Evolutionary conservation across 1,140 invertebrate genomes (phyloP).

Genomic region (Calliphora vicina): DNA sequence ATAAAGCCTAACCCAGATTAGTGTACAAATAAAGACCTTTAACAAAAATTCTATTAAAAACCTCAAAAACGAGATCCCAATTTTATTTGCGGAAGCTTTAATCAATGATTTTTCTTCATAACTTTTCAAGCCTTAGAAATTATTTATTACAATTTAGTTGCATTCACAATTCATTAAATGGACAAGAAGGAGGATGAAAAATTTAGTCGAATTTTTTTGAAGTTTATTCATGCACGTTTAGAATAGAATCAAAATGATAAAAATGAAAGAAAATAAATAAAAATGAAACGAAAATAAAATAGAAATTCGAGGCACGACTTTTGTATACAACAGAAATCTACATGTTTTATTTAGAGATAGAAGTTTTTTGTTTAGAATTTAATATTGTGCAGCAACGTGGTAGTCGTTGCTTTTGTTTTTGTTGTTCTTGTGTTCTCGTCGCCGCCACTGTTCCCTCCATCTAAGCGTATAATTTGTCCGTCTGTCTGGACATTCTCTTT

Average conservation of each 20-base stretch:
- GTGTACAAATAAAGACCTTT: no score
- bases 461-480: conserved; percentile 13
- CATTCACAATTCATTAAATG: neutral
- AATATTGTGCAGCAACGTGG: neutral
- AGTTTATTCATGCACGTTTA: neutral
- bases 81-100: no score
- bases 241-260: neutral
- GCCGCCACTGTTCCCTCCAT: neutral
- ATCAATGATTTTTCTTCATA: neutral
- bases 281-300: neutral
- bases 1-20: no score
- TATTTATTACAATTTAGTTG: neutral
- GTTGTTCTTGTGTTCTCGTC: neutral
- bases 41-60: no score
- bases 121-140: neutral
- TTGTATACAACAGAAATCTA: neutral
- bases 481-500: conserved; percentile 34
- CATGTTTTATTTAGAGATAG: neutral
- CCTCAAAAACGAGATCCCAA: no score
- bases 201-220: neutral
- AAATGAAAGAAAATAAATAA: no score
- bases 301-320: neutral
- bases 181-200: neutral
- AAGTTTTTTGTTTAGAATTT: neutral
- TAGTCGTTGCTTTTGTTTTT: neutral